phyloP scores from a whole-genome alignment of 2,888 invertebrate genomes.

The Lamproptera curius region DNA sequence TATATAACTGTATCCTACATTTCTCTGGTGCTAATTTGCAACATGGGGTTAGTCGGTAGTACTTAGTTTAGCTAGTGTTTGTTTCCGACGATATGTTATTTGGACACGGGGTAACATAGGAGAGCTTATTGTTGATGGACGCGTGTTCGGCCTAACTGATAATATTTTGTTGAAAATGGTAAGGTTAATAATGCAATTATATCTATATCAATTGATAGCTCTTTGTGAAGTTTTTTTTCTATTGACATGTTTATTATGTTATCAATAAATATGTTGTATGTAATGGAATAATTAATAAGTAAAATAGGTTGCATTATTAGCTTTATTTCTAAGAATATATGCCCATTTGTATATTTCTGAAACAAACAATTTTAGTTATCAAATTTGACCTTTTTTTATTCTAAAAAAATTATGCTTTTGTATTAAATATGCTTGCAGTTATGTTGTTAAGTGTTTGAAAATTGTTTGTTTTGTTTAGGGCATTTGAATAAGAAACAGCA shows the following conservation, averaged over 20 bases:
- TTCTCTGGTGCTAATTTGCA: slow-evolving; percentile 64
- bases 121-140: slow-evolving; percentile 31
- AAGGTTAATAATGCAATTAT: slow-evolving; percentile 4
- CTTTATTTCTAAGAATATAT: neutral
- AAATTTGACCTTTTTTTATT: too few relatives aligned
- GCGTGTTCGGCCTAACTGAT: slow-evolving; percentile 27
- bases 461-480: too few relatives aligned
- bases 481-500: too few relatives aligned
- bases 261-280: too few relatives aligned
- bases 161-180: neutral
- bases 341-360: neutral
- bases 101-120: slow-evolving; percentile 31
- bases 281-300: too few relatives aligned
- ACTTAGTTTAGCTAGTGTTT: slow-evolving; percentile 26
- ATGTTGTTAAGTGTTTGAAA: too few relatives aligned
- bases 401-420: too few relatives aligned
- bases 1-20: slow-evolving; percentile 40
- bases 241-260: too few relatives aligned
- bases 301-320: neutral
- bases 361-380: too few relatives aligned
- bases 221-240: too few relatives aligned
- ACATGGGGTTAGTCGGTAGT: slow-evolving; percentile 33
- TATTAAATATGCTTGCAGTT: too few relatives aligned
- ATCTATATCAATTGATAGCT: too few relatives aligned
- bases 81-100: slow-evolving; percentile 2